These are phyloP conservation scores for Notodonta ziczac DNA, from an alignment of 2,888 invertebrate genomes.

Conservation along the genomic window DNA sequence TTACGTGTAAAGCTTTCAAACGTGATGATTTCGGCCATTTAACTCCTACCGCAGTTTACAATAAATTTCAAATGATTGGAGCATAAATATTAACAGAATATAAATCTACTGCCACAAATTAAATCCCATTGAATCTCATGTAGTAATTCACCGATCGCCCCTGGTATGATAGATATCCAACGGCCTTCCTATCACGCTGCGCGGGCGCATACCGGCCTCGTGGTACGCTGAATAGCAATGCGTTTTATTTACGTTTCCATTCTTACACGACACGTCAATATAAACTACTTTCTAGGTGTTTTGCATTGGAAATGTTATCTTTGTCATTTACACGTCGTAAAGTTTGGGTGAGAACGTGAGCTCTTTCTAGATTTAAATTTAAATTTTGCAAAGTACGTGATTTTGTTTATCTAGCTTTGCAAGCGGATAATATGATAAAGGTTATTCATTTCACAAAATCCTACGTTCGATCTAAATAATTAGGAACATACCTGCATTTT, in stretches of 20 bases:
- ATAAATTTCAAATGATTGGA: not conserved
- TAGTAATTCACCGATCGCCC: slow-evolving; percentile 2
- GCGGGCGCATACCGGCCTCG: slow-evolving; percentile 49
- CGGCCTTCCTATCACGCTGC: slow-evolving; percentile 52
- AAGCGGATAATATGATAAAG: too few relatives aligned
- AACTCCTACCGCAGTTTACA: too few relatives aligned
- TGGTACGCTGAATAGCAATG: slow-evolving; percentile 54
- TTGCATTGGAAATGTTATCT: slow-evolving; percentile 28
- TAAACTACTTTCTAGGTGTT: slow-evolving; percentile 22
- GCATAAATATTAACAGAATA: not conserved
- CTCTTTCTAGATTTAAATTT: slow-evolving; percentile 3
- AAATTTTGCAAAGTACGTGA: too few relatives aligned
- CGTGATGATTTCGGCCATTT: too few relatives aligned
- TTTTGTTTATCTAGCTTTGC: too few relatives aligned
- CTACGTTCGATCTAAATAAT: too few relatives aligned
- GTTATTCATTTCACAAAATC: too few relatives aligned
- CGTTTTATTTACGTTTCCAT: slow-evolving; percentile 44
- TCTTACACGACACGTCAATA: slow-evolving; percentile 39
- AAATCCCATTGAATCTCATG: slow-evolving; percentile 1
- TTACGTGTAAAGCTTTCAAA: too few relatives aligned
- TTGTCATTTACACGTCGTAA: slow-evolving; percentile 16
- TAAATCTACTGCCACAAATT: not conserved
- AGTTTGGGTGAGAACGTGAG: slow-evolving; percentile 12
- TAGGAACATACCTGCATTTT: too few relatives aligned
- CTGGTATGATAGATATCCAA: slow-evolving; percentile 43